Base-by-base conservation (phyloP, 2,888 invertebrate species). In the Helleia helle region DNA sequence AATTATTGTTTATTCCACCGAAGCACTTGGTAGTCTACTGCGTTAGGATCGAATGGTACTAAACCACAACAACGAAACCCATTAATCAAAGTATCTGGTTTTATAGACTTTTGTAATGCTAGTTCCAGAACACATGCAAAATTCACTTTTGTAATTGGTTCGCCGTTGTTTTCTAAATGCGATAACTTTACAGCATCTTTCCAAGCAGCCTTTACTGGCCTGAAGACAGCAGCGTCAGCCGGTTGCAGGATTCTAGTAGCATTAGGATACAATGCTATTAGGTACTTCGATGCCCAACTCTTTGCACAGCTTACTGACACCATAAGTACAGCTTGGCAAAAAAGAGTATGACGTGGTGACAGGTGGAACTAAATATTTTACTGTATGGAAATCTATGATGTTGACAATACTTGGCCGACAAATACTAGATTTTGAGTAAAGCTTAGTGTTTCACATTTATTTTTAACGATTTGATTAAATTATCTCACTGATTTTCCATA, bases 181-280 rank as follows among this genome's bases (percentile, higher is more conserved):
- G 44, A 49, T 9, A 14, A 22, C 13, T 34, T 40, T 22, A 29
- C 31, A 12, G 46, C 26, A 22, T 44, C 42, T 37, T 46, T 50
- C 46, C 47, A n/a, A 48, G 43, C 45, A 12, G 41, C 37, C 36
- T 50, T 47, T 5, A 47, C 42, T 7, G 49, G 48, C 6, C 47
- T 27, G 45, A 65, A 62, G 7, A 59, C 58, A 14, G 56, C 48
- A 14, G 61, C 58, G 47, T 61, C 59, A 11, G 56, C 49, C 3
- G 58, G 62, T 42, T 63, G 62, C 4, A 50, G 18, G 9, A 51
- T 49, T 9, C 46, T 24, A 7, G 47, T 51, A 9, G 47, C 43
- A 41, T 46, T 51, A n/a, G 58, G 57, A 36, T 53, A 55, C 13
- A 63, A 44, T 29, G 52, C 51, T 29, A 55, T 49, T n/a, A n/a